Conservation (phyloP, 2,888 invertebrate genomes). For the Agrotis exclamationis region DNA sequence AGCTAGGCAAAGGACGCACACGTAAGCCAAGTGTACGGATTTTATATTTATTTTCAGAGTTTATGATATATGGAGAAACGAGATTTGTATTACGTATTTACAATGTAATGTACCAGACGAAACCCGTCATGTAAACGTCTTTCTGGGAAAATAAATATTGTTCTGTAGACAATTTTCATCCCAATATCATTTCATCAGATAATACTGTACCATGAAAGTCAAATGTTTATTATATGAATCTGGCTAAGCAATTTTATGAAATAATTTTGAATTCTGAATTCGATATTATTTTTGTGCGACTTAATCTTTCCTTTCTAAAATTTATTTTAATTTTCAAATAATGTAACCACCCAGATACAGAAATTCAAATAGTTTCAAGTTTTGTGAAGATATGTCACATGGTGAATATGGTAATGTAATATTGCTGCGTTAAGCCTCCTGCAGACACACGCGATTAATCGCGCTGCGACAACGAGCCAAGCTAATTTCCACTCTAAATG, state of each 20-base stretch:
- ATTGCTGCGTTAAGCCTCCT: too few species aligned
- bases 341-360: too few species aligned
- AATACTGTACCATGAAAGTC: too few species aligned
- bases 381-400: background rate
- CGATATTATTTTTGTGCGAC: background rate
- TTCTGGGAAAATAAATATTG: constrained; percentile 8
- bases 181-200: background rate
- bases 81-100: constrained; percentile 2
- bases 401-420: background rate
- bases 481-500: too few species aligned
- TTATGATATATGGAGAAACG: constrained; percentile 5
- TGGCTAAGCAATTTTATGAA: too few species aligned
- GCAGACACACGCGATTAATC: too few species aligned
- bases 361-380: background rate
- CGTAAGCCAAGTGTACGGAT: background rate
- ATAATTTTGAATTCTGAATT: too few species aligned
- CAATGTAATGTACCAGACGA: background rate
- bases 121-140: background rate
- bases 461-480: too few species aligned
- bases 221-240: too few species aligned
- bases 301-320: too few species aligned
- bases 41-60: constrained; percentile 9
- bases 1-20: constrained; percentile 19
- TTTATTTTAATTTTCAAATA: too few species aligned
- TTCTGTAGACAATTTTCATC: background rate